These are phyloP conservation scores for Onthophagus taurus DNA, from an alignment of 1,140 invertebrate genomes.

Conservation along the genomic window DNA sequence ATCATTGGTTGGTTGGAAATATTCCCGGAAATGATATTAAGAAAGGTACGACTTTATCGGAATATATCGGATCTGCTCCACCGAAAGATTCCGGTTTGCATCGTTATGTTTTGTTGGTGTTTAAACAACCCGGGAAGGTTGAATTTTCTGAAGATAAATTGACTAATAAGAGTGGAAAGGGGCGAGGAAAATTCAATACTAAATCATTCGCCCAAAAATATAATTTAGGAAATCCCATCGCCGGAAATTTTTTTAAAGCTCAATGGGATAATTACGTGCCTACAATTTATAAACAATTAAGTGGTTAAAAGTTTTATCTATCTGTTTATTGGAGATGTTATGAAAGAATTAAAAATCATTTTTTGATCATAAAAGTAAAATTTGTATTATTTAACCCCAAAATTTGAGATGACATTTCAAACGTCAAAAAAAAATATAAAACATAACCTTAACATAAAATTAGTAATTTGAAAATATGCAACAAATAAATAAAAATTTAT, in stretches of 20 bases:
- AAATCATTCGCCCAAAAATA: slow-evolving; percentile 76
- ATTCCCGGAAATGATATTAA: slow-evolving; percentile 66
- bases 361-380: no score
- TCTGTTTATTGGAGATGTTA: no score
- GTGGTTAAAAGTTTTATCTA: slow-evolving; percentile 11
- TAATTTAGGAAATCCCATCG: slow-evolving; percentile 69
- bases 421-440: no score
- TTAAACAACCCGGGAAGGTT: slow-evolving; percentile 66
- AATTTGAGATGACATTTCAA: no score
- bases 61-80: slow-evolving; percentile 77
- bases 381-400: no score
- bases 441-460: no score
- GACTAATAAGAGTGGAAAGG: slow-evolving; percentile 39
- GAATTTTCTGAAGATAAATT: slow-evolving; percentile 55
- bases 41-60: slow-evolving; percentile 56
- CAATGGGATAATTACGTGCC: slow-evolving; percentile 87
- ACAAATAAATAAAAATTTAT: no score
- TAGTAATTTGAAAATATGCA: no score
- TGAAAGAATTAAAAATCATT: no score
- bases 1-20: slow-evolving; percentile 86
- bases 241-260: slow-evolving; percentile 84
- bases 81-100: slow-evolving; percentile 73
- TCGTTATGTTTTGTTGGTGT: slow-evolving; percentile 81
- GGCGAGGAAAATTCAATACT: slow-evolving; percentile 68
- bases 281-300: slow-evolving; percentile 56